These are phyloP conservation scores for Hemibagrus wyckioides DNA, from an alignment of 2,113 vertebrate genomes.

Conservation along the genomic window DNA sequence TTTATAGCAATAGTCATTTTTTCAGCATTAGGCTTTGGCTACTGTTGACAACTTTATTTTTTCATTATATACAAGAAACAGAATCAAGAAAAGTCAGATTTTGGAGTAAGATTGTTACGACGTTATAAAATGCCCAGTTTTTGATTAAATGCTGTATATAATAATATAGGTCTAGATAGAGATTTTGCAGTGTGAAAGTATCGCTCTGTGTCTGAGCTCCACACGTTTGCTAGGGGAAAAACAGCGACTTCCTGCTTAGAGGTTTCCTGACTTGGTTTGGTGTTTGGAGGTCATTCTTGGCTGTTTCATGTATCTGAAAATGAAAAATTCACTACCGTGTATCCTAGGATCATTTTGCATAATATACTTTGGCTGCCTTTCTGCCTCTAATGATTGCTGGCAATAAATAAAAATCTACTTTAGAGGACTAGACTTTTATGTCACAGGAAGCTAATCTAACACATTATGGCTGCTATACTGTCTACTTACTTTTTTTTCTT, in stretches of 20 bases:
- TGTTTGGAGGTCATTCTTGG: not conserved
- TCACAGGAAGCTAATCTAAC: not conserved
- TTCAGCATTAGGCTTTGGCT: not conserved
- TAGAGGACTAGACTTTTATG: not conserved
- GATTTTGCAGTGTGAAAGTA: not conserved
- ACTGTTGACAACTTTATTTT: not conserved
- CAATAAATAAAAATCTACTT: not conserved
- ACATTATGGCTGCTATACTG: not conserved
- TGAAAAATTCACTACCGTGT: not conserved
- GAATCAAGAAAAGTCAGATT: not conserved
- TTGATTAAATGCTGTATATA: too few species aligned
- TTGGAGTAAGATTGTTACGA: not conserved
- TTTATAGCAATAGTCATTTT: not conserved
- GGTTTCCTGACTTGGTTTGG: not conserved
- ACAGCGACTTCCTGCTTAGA: not conserved
- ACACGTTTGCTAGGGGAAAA: not conserved
- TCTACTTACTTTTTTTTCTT: not conserved
- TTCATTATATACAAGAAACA: not conserved
- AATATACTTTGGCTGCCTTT: conserved; percentile 21
- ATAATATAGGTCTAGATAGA: not conserved
- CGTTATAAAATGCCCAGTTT: too few species aligned
- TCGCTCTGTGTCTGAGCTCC: not conserved
- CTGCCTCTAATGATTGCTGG: conserved; percentile 16
- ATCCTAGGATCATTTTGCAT: not conserved
- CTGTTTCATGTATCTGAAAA: not conserved